Conservation (phyloP, 1,140 invertebrate genomes). For the Drosophila navojoa region DNA sequence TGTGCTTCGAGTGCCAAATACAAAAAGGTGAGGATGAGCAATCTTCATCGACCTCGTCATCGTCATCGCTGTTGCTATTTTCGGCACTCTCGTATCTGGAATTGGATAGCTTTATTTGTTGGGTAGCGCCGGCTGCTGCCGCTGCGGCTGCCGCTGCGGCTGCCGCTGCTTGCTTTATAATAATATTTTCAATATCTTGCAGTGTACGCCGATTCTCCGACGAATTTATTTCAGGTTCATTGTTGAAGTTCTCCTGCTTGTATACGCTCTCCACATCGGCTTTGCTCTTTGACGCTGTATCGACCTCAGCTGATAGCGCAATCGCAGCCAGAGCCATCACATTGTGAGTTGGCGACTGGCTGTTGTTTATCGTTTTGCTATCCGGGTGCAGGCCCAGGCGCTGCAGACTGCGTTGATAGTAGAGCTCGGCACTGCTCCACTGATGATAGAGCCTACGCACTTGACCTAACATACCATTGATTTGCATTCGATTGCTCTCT, state of each 20-base stretch:
- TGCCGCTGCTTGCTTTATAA: conserved; percentile 45
- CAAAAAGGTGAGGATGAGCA: conserved; percentile 40
- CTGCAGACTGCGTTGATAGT: conserved; percentile 62
- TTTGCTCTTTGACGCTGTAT: background rate
- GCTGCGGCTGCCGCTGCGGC: background rate
- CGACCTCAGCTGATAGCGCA: conserved; percentile 57
- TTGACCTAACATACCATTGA: conserved; percentile 55
- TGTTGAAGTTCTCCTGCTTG: conserved; percentile 1
- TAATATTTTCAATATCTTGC: conserved; percentile 65
- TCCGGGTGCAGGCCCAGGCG: conserved; percentile 49
- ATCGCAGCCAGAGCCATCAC: conserved; percentile 71
- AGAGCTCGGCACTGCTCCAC: conserved; percentile 69
- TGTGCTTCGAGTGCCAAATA: conserved; percentile 65
- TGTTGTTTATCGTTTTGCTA: background rate
- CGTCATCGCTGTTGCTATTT: conserved; percentile 15
- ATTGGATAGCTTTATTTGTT: conserved; percentile 3
- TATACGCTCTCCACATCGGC: background rate
- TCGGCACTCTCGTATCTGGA: conserved; percentile 2
- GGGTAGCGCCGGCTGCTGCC: background rate
- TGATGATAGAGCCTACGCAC: conserved; percentile 56
- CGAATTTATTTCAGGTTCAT: background rate
- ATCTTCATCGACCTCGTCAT: conserved; percentile 6
- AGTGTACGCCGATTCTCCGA: conserved; percentile 35
- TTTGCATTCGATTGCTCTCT: conserved; percentile 34
- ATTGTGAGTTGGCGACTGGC: conserved; percentile 43